Conservation (phyloP, 1,140 invertebrate species). For the Phthorimaea operculella region DNA sequence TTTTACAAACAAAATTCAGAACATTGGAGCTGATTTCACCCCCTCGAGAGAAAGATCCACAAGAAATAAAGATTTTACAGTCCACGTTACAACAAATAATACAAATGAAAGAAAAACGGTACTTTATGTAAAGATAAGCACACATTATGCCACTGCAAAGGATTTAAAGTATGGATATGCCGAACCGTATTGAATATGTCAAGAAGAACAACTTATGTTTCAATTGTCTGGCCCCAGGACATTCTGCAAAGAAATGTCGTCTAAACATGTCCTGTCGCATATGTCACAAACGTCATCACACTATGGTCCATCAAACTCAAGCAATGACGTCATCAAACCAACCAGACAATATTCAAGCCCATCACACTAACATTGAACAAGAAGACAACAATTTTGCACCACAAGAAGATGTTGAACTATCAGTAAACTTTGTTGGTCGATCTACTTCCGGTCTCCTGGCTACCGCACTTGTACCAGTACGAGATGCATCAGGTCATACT, state of each 20-base stretch:
- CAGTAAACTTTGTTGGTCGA: neutral
- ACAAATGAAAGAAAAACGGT: conserved; percentile 11
- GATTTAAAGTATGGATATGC: conserved; percentile 15
- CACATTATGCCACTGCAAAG: conserved; percentile 21
- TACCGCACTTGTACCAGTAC: conserved; percentile 15
- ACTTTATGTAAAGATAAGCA: conserved; percentile 17
- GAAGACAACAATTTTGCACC: neutral
- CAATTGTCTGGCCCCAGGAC: conserved; percentile 20
- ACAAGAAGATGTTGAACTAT: neutral
- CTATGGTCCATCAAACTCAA: conserved; percentile 18
- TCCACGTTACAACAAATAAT: conserved; percentile 10
- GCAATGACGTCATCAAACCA: neutral
- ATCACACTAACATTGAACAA: neutral
- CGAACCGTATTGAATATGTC: conserved; percentile 16
- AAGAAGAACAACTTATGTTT: conserved; percentile 23
- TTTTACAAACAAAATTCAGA: conserved; percentile 21
- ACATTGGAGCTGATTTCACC: conserved; percentile 20
- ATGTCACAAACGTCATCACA: conserved; percentile 19
- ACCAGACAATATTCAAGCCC: neutral
- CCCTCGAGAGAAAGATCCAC: neutral
- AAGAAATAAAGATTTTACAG: conserved; percentile 8
- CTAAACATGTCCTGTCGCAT: conserved; percentile 11
- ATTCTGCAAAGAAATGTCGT: conserved; percentile 16
- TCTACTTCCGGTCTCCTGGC: conserved; percentile 9
- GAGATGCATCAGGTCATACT: conserved; percentile 5